These are phyloP conservation scores for Variabilichromis moorii DNA, from an alignment of 2,113 vertebrate species.

Conservation along the genomic window DNA sequence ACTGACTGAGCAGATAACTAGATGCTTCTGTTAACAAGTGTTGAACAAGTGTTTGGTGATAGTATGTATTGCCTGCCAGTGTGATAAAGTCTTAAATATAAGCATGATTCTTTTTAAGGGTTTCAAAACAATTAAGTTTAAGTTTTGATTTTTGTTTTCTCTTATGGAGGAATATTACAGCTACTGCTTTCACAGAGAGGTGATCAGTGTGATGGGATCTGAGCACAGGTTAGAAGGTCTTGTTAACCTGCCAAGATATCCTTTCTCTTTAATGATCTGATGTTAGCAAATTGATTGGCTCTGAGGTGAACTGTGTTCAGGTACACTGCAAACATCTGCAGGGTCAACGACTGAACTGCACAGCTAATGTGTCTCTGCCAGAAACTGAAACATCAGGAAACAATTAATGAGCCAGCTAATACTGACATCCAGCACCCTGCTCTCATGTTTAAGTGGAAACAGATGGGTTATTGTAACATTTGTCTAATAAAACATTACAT, in stretches of 20 bases:
- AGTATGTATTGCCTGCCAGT: background rate
- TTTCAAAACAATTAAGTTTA: background rate
- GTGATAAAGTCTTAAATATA: background rate
- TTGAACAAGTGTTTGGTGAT: background rate
- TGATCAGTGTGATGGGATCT: background rate
- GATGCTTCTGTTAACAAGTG: background rate
- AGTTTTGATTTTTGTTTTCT: background rate
- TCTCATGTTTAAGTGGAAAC: background rate
- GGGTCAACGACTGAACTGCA: background rate
- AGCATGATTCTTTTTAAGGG: background rate
- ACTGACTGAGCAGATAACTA: background rate
- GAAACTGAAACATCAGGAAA: background rate
- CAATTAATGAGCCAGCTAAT: background rate
- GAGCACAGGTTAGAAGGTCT: background rate
- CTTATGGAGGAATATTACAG: background rate
- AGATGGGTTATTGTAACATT: background rate
- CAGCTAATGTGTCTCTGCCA: constrained; percentile 8
- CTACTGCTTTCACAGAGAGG: background rate
- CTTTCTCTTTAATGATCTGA: background rate
- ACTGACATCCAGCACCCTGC: background rate
- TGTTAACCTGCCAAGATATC: background rate
- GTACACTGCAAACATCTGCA: background rate
- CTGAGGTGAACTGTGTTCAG: background rate
- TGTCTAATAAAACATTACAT: background rate
- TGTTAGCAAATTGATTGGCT: constrained; percentile 9